Base-by-base conservation (phyloP, 2,888 invertebrate genomes). In the Caenorhabditis doughertyi region DNA sequence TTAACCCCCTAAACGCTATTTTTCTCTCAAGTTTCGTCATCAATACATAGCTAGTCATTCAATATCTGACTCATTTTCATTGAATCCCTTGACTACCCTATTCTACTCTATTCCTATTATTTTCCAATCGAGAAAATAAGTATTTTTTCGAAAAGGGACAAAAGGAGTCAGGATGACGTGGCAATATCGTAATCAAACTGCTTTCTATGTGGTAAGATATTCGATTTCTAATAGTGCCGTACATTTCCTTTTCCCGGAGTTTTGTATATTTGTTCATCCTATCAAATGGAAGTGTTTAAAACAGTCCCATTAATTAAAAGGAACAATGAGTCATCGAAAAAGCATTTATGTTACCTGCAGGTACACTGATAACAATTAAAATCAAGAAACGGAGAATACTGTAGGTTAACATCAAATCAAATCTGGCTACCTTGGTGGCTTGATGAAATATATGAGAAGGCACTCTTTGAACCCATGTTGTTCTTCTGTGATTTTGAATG, bases 111-210 rank as follows among this genome's bases (percentile, higher is more conserved):
- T 32, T 29, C 18, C 49, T 44, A 29, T 29, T 21, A 3, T 49
- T 21, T 16, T 44, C 42, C 11, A 42, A n/a, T n/a, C n/a, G 16
- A 5, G 29, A 32, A 68, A 25, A 35, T 27, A n/a, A 42, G 21
- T 27, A 1, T 27, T 53, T 55, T 55, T 53, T 55, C 27, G 2
- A 44, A 42, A 47, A 13, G 18, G 32, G 21, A 27, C 7, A 23
- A 35, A 21, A n/a, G 13, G 16, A 11, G 49, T 32, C 11, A 23
- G 39, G 23, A 76, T 77, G 77, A 77, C 77, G 77, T 77, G 77
- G 77, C 68, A 77, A 27, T 77, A 62, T 47, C 60, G 58, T 4
- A 70, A 77, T 29, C n/a, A 49, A 25, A 70, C 77, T n/a, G 77
- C 68, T 11, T 68, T 47, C 29, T 77, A 32, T 44, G 58, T 77